Base-by-base conservation (phyloP, 2,113 vertebrate species). In the Brienomyrus brachyistius region DNA sequence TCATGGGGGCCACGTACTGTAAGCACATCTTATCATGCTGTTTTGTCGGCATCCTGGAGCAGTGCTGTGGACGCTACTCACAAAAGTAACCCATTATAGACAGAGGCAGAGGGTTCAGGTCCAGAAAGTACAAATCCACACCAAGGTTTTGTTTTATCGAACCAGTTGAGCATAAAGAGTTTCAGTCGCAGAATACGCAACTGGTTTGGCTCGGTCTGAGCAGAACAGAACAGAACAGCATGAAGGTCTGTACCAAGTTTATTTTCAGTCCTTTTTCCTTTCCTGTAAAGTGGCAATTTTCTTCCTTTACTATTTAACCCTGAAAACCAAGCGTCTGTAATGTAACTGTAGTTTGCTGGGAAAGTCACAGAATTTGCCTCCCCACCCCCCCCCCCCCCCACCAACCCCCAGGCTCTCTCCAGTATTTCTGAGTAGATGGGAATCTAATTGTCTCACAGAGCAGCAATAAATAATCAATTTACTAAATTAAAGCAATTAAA, bases 381-480 rank as follows among this genome's bases (percentile, higher is more conserved):
- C 70, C 54, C 40, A 1, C 2, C n/a, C 21, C 70, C 54, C 40
- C 40, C 2, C 54, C 5, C 54, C 5, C 56, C 27, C 11, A 13
- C 9, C 31, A 40, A 13, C 62, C 62, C 62, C 27, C 62, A 31
- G 27, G 74, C 13, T 80, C 13, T 80, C 31, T 17, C 31, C 70
- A 77, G 27, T 35, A 77, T 77, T 31, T 77, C 15, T 80, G 48
- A 86, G 48, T 86, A 51, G 83, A 86, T 27, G 47, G n/a, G 48
- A 86, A 86, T 86, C 45, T 86, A 86, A 86, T 86, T 86, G 45
- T 86, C 45, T 86, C 23, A 86, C 23, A 86, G 47, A 86, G 50
- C 48, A 50, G 48, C 83, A 86, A 48, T 50, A 86, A 86, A 86
- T 86, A 50, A 86, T 86, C 83, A 86, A 86, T 86, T 86, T 31